These are phyloP conservation scores for Papilio elwesi DNA, from an alignment of 2,888 invertebrate species.

Conservation along the genomic window DNA sequence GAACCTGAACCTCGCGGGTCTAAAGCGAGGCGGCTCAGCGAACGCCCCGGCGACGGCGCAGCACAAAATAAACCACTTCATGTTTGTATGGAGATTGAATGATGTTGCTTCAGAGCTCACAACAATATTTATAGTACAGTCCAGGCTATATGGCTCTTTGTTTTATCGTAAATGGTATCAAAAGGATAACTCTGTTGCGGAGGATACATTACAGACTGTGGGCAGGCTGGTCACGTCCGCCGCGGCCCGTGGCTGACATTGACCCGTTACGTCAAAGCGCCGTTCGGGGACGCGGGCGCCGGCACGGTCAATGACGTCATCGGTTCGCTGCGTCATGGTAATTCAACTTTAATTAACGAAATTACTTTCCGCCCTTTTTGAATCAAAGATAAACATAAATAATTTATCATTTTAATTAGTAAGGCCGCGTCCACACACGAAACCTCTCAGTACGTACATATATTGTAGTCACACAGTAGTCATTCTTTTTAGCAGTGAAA, in stretches of 20 bases:
- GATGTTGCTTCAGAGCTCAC: background rate
- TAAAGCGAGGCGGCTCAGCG: constrained; percentile 64
- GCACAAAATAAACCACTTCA: constrained; percentile 69
- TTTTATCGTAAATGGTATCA: constrained; percentile 49
- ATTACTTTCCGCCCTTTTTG: no score
- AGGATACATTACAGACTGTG: constrained; percentile 52
- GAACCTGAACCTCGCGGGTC: constrained; percentile 74
- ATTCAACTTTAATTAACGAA: no score
- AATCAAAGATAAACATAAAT: no score
- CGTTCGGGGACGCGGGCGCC: no score
- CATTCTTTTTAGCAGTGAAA: no score
- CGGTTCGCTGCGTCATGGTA: no score
- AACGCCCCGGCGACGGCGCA: constrained; percentile 64
- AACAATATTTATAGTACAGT: constrained; percentile 44
- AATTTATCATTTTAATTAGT: no score
- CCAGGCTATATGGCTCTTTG: constrained; percentile 49
- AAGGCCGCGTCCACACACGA: no score
- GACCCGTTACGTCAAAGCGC: constrained; percentile 59
- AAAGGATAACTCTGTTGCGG: constrained; percentile 55
- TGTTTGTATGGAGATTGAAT: constrained; percentile 49
- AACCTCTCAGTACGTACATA: no score
- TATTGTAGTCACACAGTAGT: no score
- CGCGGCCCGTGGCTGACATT: constrained; percentile 59
- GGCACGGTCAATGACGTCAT: no score
- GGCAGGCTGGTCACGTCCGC: constrained; percentile 60